Percentiles rank a stretch among this genome's conserved stretches.
Evolutionary conservation across 2,797 vertebrate genomes (phyloP).

Genomic region (Peromyscus aztecus): DNA sequence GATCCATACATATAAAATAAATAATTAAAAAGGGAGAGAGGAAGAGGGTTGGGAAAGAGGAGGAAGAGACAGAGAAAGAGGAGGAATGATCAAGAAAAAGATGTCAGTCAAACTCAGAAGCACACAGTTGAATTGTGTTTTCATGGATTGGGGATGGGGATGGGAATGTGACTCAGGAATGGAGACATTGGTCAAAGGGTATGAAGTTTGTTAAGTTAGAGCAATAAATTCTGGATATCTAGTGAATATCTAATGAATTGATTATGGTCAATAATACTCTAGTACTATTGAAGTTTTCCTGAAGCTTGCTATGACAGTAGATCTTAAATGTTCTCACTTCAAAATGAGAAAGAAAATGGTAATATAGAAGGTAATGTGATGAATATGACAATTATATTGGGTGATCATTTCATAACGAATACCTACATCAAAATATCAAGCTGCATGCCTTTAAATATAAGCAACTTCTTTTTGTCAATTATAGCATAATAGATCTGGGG

Average conservation of each 20-base stretch:
- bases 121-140: not conserved
- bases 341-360: not conserved
- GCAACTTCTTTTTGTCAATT: not conserved
- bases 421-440: not conserved
- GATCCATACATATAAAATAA: not conserved
- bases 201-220: not conserved
- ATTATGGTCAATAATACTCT: not conserved
- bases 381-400: not conserved
- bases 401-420: not conserved
- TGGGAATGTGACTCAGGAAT: not conserved
- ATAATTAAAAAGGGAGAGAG: not conserved
- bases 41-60: not conserved
- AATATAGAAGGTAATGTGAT: not conserved
- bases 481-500: not conserved
- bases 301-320: not conserved
- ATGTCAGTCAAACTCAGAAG: not conserved
- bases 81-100: not conserved
- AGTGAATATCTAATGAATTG: not conserved
- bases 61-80: not conserved
- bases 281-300: not conserved
- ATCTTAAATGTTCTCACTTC: not conserved
- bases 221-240: not conserved
- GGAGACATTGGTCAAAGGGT: not conserved
- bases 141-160: not conserved
- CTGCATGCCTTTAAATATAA: not conserved